Conservation (phyloP, 2,888 invertebrate species). For the Ennomos quercinarius region DNA sequence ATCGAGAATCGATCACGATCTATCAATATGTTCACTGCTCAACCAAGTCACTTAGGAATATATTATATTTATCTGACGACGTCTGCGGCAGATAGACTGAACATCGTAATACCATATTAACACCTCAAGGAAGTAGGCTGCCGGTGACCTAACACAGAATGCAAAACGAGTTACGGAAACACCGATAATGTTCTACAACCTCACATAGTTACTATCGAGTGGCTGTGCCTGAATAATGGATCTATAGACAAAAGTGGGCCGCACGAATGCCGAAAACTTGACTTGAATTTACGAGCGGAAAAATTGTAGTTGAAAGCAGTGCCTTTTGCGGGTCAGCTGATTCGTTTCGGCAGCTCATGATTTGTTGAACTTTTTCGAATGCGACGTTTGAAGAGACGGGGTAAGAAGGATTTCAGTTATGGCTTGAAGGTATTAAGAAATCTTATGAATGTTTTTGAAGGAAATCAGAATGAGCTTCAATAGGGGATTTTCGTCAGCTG, state of each 20-base stretch:
- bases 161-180: constrained; percentile 41
- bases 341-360: too few relatives aligned
- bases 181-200: constrained; percentile 18
- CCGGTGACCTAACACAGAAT: constrained; percentile 43
- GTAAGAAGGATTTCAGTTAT: too few relatives aligned
- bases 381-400: too few relatives aligned
- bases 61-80: constrained; percentile 1
- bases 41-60: not conserved
- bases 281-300: constrained; percentile 25
- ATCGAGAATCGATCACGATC: too few relatives aligned
- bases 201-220: constrained; percentile 9
- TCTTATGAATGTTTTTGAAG: too few relatives aligned
- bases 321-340: constrained; percentile 6
- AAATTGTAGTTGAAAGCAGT: constrained; percentile 7
- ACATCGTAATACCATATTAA: constrained; percentile 34
- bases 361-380: not conserved
- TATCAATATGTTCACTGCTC: too few relatives aligned
- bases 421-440: too few relatives aligned
- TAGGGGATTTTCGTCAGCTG: too few relatives aligned
- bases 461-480: too few relatives aligned
- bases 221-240: constrained; percentile 13
- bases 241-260: constrained; percentile 24
- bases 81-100: constrained; percentile 22
- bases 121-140: constrained; percentile 38
- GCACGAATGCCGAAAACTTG: constrained; percentile 22